Evolutionary conservation across 2,797 vertebrate species (phyloP), one percentile per base, ranked within the genome.

Genomic region (Tamandua tetradactyla): DNA sequence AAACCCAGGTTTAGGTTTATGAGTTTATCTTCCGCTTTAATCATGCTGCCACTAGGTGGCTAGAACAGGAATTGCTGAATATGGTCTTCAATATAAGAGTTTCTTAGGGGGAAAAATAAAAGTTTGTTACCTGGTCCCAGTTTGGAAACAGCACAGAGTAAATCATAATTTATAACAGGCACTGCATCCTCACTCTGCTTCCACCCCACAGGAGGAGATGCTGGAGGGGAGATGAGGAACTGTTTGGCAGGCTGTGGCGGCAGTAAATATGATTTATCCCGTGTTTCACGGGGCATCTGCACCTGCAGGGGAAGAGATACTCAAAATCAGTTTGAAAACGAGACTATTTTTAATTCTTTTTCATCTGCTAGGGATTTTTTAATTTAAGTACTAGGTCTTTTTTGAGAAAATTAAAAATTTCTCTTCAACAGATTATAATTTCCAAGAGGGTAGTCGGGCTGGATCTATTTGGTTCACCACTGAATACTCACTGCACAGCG

Each of bases 161-260:
- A 97, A 97, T 99, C 99, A 1, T 99, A 99, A 97, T 99, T 99
- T 97, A 99, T 99, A 94, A 99, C 98, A 0, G 99, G 99, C 20
- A 98, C 99, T 0, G 99, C 99, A 23, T 99, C 99, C 82, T 99
- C 99, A 9, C 99, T 99, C 98, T 99, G 99, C 95, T 99, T 99
- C 99, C 99, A 99, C 11, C 99, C 99, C 88, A 99, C 99, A 0
- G 99, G 99, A 0, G 99, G 99, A 3, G 99, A 99, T 1, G 99
- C 98, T 0, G 99, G 99, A 0, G 99, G 99, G 0, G 99, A 99
- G 94, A 99, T 99, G 97, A 99, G 99, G 97, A 99, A 99, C 98
- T 99, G 99, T 62, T 99, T 99, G 95, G 98, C 98, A 1, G 99
- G 99, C 86, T 99, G 99, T 1, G 99, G 99, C 1, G 99, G 99